Percentiles rank a stretch among this genome's conserved stretches.
These are phyloP conservation scores for Eospalax fontanierii DNA, from an alignment of 2,797 vertebrate genomes.

Conservation along the genomic window DNA sequence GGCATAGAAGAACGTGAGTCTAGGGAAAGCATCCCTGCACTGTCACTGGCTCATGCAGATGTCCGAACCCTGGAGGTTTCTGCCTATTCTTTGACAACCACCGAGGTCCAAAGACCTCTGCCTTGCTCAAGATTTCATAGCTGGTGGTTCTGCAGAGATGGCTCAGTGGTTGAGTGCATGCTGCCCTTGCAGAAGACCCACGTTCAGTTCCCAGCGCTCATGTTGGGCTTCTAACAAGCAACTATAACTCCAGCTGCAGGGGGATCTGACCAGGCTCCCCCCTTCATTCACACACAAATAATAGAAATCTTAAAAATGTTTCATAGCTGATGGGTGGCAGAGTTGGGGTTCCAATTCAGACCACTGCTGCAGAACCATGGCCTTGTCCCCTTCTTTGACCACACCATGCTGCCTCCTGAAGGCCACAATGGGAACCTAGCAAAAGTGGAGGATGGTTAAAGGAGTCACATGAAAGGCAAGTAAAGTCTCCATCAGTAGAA, in stretches of 20 bases:
- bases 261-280: too few relatives aligned
- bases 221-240: too few relatives aligned
- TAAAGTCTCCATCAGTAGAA: not conserved
- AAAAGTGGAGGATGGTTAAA: not conserved
- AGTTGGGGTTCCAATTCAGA: not conserved
- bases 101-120: not conserved
- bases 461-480: not conserved
- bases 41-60: not conserved
- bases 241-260: too few relatives aligned
- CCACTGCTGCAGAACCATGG: not conserved
- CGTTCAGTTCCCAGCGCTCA: too few relatives aligned
- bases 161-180: too few relatives aligned
- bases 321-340: not conserved
- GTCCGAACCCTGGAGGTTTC: not conserved
- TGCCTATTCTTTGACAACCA: not conserved
- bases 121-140: not conserved
- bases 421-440: not conserved
- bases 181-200: too few relatives aligned
- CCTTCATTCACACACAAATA: too few relatives aligned
- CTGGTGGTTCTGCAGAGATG: too few relatives aligned
- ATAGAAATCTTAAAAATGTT: not conserved
- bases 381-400: not conserved
- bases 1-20: not conserved
- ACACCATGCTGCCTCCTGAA: slow-evolving; percentile 66
- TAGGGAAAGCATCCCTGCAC: not conserved